Percentiles rank a stretch among this genome's conserved stretches.
Conservation (phyloP, 2,113 vertebrate genomes). For the Gallinago paraguaiae region DNA sequence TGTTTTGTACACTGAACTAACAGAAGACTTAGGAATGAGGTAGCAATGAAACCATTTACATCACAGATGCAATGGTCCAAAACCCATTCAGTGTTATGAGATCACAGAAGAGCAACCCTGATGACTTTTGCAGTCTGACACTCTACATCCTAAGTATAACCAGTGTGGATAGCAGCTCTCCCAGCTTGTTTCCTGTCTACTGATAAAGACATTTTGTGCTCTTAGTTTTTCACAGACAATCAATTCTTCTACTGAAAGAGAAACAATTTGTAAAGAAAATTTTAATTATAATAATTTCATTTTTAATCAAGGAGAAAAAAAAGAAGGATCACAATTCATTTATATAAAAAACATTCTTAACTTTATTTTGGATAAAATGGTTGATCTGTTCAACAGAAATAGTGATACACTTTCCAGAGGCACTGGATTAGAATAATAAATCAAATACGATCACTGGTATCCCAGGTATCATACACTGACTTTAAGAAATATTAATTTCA, state of each 20-base stretch:
- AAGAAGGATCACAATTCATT: neutral
- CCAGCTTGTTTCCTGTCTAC: neutral
- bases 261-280: neutral
- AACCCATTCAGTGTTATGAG: neutral
- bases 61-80: neutral
- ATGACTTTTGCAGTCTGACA: neutral
- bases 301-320: neutral
- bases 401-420: neutral
- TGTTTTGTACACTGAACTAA: neutral
- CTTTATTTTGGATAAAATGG: conserved; percentile 8
- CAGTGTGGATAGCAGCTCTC: neutral
- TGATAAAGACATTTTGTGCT: neutral
- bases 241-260: neutral
- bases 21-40: neutral
- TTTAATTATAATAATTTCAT: conserved; percentile 35
- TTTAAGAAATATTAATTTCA: conserved; percentile 46
- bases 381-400: conserved; percentile 29
- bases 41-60: neutral
- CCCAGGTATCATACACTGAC: neutral
- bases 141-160: neutral
- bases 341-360: conserved; percentile 17
- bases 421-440: neutral
- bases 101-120: neutral
- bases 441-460: neutral
- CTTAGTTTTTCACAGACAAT: neutral